These are phyloP conservation scores for Sternarchorhynchus goeldii DNA, from an alignment of 2,797 vertebrate species.

Conservation along the genomic window DNA sequence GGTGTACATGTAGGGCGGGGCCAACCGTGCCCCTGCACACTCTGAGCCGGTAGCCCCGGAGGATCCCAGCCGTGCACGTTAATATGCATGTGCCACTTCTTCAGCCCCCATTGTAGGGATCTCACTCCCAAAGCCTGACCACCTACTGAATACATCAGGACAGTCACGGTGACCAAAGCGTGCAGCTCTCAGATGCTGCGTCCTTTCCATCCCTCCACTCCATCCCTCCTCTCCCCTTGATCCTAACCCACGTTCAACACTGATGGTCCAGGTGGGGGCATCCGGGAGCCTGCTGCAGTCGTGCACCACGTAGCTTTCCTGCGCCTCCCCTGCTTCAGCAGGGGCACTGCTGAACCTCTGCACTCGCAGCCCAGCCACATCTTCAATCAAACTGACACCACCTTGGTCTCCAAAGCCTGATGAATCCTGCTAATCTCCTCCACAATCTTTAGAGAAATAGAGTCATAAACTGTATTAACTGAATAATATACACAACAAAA, in stretches of 20 bases:
- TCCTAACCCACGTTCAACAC: not conserved
- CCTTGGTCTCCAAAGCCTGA: constrained; percentile 1
- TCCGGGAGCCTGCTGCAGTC: too few species aligned
- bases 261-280: not conserved
- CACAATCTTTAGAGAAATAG: constrained; percentile 5
- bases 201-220: not conserved
- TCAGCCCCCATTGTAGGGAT: constrained; percentile 19
- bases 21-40: constrained; percentile 18
- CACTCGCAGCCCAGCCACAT: not conserved
- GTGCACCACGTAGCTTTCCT: too few species aligned
- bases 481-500: constrained; percentile 27
- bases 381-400: not conserved
- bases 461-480: constrained; percentile 1
- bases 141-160: constrained; percentile 24
- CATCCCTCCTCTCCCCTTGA: not conserved
- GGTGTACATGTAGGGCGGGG: not conserved
- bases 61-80: constrained; percentile 36
- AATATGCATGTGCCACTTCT: constrained; percentile 46
- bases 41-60: constrained; percentile 7
- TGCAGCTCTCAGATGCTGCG: not conserved
- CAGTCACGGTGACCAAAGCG: constrained; percentile 12
- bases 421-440: not conserved
- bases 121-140: constrained; percentile 23
- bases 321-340: not conserved
- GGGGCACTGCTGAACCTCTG: not conserved